Base-by-base conservation (phyloP, 2,888 invertebrate genomes). In the Drosophila colorata region DNA sequence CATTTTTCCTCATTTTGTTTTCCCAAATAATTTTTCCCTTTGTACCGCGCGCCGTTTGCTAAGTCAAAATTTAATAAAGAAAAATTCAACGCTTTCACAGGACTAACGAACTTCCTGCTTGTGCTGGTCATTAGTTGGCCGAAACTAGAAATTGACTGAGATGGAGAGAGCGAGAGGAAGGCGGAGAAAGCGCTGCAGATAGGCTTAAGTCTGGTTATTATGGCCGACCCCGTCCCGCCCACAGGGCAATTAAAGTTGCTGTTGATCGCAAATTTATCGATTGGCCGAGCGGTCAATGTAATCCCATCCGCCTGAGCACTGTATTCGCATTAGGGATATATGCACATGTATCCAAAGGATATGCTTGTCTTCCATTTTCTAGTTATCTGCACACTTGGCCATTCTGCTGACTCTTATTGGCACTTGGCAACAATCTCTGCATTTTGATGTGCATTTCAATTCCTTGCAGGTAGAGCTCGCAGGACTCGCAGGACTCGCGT, bases 41-140 rank as follows among this genome's bases (percentile, higher is more conserved):
- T 28, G 28, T 28, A 7, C 8, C 28, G 28, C 28, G 28, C 28
- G 28, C 8, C 28, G 31, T 44, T 37, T 43, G 47, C 49, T 60
- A 71, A 82, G 83, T 83, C 41, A 76, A 84, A 84, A 84, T 84
- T 84, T 86, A 84, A 84, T 84, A 84, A 86, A 83, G 86, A 83
- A 71, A 83, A 76, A 84, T 83, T 76, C 44, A 41, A 48, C 61
- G 31, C 53, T 72, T 58, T 48, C 59, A 60, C 57, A 60, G 72
- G 69, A 72, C 78, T 84, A 86, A 84, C 86, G 83, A 84, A 78
- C 74, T 76, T 84, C 84, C 83, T 78, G 83, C 63, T 69, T 67
- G 33, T 35, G 68, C 33, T 37, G 68, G 53, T 68, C 61, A 76
- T 81, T 72, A 70, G 70, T 31, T 47, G 25, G 4, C 1, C 16